phyloP scores from a whole-genome alignment of 2,888 invertebrate genomes.

The Epistrophe grossulariae region DNA sequence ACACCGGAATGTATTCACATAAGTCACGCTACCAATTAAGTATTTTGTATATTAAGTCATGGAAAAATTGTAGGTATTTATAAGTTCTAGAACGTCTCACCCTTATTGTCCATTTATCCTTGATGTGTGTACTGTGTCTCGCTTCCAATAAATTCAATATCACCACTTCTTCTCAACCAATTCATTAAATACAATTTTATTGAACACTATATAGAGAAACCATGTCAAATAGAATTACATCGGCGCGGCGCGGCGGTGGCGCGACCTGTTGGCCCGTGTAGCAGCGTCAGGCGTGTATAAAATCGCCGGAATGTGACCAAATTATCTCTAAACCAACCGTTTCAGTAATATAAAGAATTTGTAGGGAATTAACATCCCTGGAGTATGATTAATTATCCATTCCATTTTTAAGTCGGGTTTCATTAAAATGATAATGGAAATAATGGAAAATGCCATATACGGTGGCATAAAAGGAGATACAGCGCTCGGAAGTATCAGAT shows the following conservation, averaged over 20 bases:
- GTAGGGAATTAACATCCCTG: slow-evolving; percentile 66
- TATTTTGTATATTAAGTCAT: too few species aligned
- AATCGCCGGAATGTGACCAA: slow-evolving; percentile 63
- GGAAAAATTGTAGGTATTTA: too few species aligned
- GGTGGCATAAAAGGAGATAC: slow-evolving; percentile 69
- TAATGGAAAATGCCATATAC: slow-evolving; percentile 69
- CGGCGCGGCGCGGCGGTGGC: not conserved
- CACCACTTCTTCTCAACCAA: not conserved
- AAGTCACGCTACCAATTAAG: too few species aligned
- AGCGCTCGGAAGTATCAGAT: slow-evolving; percentile 39
- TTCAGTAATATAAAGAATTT: slow-evolving; percentile 57
- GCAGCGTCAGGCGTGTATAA: slow-evolving; percentile 4
- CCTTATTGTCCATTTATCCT: too few species aligned
- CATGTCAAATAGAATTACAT: not conserved
- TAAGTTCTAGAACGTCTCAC: too few species aligned
- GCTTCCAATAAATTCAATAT: not conserved
- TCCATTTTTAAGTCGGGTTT: slow-evolving; percentile 46
- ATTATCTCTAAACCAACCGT: slow-evolving; percentile 20
- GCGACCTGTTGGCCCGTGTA: too few species aligned
- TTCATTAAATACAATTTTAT: slow-evolving; percentile 6
- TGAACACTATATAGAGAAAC: not conserved
- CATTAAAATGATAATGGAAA: slow-evolving; percentile 74
- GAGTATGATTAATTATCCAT: slow-evolving; percentile 63
- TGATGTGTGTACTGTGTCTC: not conserved
- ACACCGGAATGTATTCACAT: too few species aligned